These are phyloP conservation scores for Ochlodes sylvanus DNA, from an alignment of 2,888 invertebrate species.

Conservation along the genomic window DNA sequence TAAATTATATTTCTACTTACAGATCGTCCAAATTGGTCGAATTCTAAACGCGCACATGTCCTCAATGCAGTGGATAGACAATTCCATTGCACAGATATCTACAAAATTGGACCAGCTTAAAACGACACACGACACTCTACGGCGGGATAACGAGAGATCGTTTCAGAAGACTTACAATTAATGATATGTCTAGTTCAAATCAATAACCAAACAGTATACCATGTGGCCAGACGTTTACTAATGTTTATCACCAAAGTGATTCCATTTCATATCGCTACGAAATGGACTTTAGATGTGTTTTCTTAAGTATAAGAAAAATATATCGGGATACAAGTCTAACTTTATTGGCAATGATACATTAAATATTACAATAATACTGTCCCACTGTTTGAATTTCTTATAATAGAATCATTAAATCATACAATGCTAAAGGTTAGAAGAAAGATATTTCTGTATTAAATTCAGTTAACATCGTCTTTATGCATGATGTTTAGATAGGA, in stretches of 20 bases:
- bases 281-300: too few species aligned
- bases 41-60: conserved; percentile 98
- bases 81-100: conserved; percentile 91
- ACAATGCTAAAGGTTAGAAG: too few species aligned
- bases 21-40: conserved; percentile 96
- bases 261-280: too few species aligned
- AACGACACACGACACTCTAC: conserved; percentile 90
- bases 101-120: conserved; percentile 93
- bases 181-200: neutral
- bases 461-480: too few species aligned
- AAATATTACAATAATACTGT: too few species aligned
- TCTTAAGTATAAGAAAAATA: too few species aligned
- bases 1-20: conserved; percentile 41
- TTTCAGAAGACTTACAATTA: conserved; percentile 87
- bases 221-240: neutral
- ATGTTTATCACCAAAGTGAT: neutral
- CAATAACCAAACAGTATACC: neutral
- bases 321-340: too few species aligned
- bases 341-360: too few species aligned
- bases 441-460: too few species aligned
- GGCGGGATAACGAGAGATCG: conserved; percentile 90
- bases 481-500: too few species aligned
- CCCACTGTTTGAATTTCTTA: too few species aligned
- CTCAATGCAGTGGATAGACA: conserved; percentile 97
- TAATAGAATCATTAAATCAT: too few species aligned